Evolutionary conservation across 1,140 invertebrate genomes (phyloP).

Genomic region (Drosophila biarmipes): DNA sequence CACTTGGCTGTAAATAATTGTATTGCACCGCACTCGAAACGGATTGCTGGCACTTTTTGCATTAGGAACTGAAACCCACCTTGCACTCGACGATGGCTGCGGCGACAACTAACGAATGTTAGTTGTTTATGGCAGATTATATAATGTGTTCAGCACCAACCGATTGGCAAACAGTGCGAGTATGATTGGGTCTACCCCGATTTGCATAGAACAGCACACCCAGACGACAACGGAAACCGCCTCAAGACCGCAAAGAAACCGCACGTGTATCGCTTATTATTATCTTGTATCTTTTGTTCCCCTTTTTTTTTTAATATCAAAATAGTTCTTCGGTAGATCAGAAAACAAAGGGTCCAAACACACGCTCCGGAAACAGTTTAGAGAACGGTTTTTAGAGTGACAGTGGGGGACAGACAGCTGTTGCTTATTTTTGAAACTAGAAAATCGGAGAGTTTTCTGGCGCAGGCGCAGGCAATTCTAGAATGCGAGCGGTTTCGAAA

Average conservation of each 20-base stretch:
- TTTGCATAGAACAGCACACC: constrained; percentile 54
- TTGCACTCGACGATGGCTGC: constrained; percentile 53
- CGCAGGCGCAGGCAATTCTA: constrained; percentile 67
- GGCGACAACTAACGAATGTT: constrained; percentile 45
- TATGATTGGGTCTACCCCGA: constrained; percentile 29
- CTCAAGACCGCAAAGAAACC: constrained; percentile 16
- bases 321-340: constrained; percentile 8
- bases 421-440: constrained; percentile 50
- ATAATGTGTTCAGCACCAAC: constrained; percentile 59
- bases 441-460: constrained; percentile 17
- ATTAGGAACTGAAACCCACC: constrained; percentile 49
- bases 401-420: constrained; percentile 45
- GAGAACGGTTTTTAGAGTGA: constrained; percentile 19
- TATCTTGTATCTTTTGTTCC: background rate
- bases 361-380: constrained; percentile 33
- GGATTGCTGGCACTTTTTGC: constrained; percentile 20
- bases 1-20: constrained; percentile 16
- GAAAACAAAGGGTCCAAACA: background rate
- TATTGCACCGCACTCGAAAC: constrained; percentile 15
- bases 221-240: constrained; percentile 18
- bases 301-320: constrained; percentile 1
- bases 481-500: constrained; percentile 42
- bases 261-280: constrained; percentile 27
- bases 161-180: constrained; percentile 30
- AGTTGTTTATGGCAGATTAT: constrained; percentile 63